Percentiles rank a stretch among this genome's conserved stretches.
These are phyloP conservation scores for Sphaeramia orbicularis DNA, from an alignment of 2,797 vertebrate species.

Conservation along the genomic window DNA sequence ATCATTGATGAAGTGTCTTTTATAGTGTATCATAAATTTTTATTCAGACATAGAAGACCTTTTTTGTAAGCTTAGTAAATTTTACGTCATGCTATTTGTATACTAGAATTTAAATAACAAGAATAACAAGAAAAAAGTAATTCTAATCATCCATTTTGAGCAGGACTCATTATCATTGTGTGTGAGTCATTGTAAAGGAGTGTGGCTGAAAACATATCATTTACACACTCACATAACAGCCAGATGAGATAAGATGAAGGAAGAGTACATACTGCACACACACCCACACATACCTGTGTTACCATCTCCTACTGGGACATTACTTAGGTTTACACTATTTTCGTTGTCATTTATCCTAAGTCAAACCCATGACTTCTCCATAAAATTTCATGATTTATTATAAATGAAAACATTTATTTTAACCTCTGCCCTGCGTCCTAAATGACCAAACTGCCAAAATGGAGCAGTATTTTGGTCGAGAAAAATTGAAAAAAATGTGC, in stretches of 20 bases:
- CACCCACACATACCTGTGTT: slow-evolving; percentile 13
- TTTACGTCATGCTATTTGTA: slow-evolving; percentile 16
- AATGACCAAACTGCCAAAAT: no score
- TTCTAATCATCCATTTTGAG: background rate
- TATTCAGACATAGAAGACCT: slow-evolving; percentile 15
- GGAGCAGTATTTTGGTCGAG: no score
- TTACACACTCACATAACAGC: slow-evolving; percentile 28
- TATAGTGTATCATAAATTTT: slow-evolving; percentile 2
- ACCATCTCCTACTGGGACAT: no score
- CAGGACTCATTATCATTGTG: slow-evolving; percentile 9
- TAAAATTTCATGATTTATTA: no score
- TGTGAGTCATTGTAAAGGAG: background rate
- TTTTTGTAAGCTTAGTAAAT: slow-evolving; percentile 22
- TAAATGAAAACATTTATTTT: no score
- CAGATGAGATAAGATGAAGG: slow-evolving; percentile 28
- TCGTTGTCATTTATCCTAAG: no score
- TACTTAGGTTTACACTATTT: no score
- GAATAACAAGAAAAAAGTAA: no score
- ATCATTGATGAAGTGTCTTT: background rate
- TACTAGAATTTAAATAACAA: no score
- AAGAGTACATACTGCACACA: slow-evolving; percentile 19
- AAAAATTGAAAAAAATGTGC: slow-evolving; percentile 1
- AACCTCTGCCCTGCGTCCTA: no score
- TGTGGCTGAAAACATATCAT: slow-evolving; percentile 22
- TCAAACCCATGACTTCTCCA: no score